phyloP scores from a whole-genome alignment of 2,113 vertebrate genomes.

The human (Homo sapiens) region DNA sequence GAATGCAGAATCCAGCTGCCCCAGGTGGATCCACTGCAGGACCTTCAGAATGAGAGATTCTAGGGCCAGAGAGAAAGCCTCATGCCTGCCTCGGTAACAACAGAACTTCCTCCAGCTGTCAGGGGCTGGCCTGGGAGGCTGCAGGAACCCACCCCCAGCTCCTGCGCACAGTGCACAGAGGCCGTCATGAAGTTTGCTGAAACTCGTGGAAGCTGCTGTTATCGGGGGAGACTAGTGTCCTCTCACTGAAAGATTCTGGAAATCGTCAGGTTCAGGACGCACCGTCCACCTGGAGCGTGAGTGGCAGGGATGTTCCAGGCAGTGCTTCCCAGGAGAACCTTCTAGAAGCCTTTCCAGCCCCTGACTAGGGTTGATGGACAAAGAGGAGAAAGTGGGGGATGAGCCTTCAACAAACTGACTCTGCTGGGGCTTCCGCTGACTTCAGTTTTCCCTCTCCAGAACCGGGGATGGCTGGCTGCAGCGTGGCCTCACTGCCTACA shows the following conservation, averaged over 20 bases:
- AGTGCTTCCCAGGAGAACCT: neutral
- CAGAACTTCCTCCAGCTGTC: accelerated
- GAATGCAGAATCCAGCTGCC: accelerated
- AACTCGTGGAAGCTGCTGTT: neutral
- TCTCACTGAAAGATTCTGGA: neutral
- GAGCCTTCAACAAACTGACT: neutral
- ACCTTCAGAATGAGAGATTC: accelerated
- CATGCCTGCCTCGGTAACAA: accelerated
- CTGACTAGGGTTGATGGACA: accelerated
- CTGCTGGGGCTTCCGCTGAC: neutral
- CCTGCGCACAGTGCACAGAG: accelerated
- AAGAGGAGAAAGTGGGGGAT: neutral
- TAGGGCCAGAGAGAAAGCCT: neutral
- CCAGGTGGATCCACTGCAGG: accelerated
- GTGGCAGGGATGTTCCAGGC: accelerated
- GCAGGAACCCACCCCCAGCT: accelerated
- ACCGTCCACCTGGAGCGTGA: accelerated
- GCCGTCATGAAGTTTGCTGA: accelerated
- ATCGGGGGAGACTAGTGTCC: neutral
- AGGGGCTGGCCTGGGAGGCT: neutral
- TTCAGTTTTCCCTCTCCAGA: conserved; percentile 79
- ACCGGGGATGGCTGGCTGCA: conserved; percentile 87
- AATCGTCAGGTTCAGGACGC: neutral
- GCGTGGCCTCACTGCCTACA: conserved; percentile 88
- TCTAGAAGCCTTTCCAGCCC: neutral